phyloP scores from a whole-genome alignment of 2,113 vertebrate genomes.

The Thunnus maccoyii region DNA sequence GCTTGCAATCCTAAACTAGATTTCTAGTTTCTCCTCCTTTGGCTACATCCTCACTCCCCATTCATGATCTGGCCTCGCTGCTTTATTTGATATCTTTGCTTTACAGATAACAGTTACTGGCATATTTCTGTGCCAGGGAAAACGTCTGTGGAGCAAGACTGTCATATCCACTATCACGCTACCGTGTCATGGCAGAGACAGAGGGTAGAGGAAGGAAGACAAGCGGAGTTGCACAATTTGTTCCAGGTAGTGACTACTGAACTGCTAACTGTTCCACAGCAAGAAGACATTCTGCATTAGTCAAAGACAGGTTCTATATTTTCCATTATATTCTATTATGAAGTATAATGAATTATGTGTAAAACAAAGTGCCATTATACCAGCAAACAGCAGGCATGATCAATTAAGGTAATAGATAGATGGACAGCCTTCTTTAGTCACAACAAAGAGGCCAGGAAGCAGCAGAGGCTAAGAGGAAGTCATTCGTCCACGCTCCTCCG shows the following conservation, averaged over 20 bases:
- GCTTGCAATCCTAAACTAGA: background rate
- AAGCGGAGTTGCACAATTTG: slow-evolving; percentile 27
- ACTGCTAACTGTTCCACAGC: slow-evolving; percentile 1
- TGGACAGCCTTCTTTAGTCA: no score
- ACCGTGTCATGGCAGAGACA: slow-evolving; percentile 14
- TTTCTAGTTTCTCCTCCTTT: background rate
- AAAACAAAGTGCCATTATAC: background rate
- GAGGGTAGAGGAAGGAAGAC: slow-evolving; percentile 10
- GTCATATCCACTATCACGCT: slow-evolving; percentile 38
- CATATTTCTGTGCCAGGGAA: slow-evolving; percentile 20
- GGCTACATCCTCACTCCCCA: background rate
- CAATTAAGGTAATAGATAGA: background rate
- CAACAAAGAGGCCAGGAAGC: no score
- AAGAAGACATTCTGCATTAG: background rate
- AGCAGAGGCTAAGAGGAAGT: no score
- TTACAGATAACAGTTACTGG: slow-evolving; percentile 40
- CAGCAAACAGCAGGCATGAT: background rate
- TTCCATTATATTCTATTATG: background rate
- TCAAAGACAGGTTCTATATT: no score
- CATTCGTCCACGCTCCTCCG: no score
- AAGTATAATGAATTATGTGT: background rate
- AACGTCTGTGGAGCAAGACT: slow-evolving; percentile 16
- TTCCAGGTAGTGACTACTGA: slow-evolving; percentile 25
- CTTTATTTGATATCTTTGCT: slow-evolving; percentile 4
- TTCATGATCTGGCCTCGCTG: slow-evolving; percentile 19